Conservation (phyloP, 2,888 invertebrate species). For the Griposia aprilina region DNA sequence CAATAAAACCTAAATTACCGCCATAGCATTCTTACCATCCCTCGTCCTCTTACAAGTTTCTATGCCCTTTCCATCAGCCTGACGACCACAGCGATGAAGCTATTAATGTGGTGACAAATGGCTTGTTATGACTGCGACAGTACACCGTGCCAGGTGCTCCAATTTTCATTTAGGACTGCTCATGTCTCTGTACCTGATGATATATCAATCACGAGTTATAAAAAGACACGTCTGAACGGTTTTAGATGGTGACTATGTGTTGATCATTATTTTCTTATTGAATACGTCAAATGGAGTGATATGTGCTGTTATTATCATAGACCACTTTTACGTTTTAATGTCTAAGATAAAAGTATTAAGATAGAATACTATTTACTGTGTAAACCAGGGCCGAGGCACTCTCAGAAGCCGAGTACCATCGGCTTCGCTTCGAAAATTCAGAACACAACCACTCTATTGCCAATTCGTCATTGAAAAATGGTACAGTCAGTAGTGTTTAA, state of each 20-base stretch:
- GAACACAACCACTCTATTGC: no score
- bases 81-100: conserved; percentile 22
- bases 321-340: no score
- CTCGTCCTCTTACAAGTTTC: neutral
- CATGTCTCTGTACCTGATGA: conserved; percentile 50
- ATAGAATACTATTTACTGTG: no score
- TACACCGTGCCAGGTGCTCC: conserved; percentile 57
- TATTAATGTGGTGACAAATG: conserved; percentile 56
- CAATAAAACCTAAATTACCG: neutral
- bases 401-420: no score
- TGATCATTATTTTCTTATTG: conserved; percentile 9
- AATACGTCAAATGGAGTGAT: neutral
- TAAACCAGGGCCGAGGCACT: no score
- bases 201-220: conserved; percentile 61
- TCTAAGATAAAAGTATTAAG: no score
- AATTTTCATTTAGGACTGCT: conserved; percentile 50
- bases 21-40: neutral
- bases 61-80: conserved; percentile 26
- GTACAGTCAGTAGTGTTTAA: no score
- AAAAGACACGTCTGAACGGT: conserved; percentile 29
- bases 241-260: conserved; percentile 15
- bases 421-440: no score
- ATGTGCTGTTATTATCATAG: no score
- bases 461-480: no score
- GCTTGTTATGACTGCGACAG: conserved; percentile 58